Evolutionary conservation across 2,888 invertebrate genomes (phyloP).

Genomic region (Formica aserva): DNA sequence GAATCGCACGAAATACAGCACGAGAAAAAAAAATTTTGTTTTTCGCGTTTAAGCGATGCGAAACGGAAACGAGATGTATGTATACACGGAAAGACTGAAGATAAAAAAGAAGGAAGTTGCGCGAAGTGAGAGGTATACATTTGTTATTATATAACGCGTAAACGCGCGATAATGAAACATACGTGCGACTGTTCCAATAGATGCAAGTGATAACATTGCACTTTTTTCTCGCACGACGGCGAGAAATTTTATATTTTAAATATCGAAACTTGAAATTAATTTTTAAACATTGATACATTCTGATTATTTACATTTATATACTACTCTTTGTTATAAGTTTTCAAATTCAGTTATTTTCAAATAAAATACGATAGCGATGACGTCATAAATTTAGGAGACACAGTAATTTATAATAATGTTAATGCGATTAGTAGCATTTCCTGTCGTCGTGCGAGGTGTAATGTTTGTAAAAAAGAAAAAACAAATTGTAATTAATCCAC

Average conservation of each 20-base stretch:
- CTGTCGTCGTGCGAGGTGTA: constrained; percentile 26
- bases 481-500: constrained; percentile 26
- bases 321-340: neutral
- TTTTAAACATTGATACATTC: neutral
- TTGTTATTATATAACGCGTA: constrained; percentile 52
- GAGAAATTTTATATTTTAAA: constrained; percentile 15
- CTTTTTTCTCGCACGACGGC: constrained; percentile 12
- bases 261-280: neutral
- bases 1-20: constrained; percentile 33
- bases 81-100: constrained; percentile 81
- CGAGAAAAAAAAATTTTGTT: constrained; percentile 31
- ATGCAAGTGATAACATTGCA: constrained; percentile 8
- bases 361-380: neutral
- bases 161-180: constrained; percentile 31
- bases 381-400: neutral
- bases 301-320: neutral
- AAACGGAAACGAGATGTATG: constrained; percentile 55
- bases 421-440: constrained; percentile 1
- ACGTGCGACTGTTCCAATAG: constrained; percentile 10
- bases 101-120: constrained; percentile 57
- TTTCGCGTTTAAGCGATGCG: constrained; percentile 53
- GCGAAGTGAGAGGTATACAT: constrained; percentile 77
- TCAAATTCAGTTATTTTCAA: neutral
- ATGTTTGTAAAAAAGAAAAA: constrained; percentile 3
- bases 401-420: neutral